These are phyloP conservation scores for Athalia cordata DNA, from an alignment of 2,888 invertebrate species.

Conservation along the genomic window DNA sequence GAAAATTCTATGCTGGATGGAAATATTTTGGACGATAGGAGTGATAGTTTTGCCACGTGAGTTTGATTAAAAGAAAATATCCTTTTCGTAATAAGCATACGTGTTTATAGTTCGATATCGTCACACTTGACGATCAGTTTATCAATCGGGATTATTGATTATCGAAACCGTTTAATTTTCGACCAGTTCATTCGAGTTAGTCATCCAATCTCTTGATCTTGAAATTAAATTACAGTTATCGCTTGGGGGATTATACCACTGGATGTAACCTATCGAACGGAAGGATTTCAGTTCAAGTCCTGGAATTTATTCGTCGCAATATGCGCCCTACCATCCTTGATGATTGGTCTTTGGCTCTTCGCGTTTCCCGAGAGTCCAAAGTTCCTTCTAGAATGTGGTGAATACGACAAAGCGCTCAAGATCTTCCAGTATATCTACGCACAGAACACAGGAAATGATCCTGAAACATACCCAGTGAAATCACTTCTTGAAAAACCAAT, in stretches of 20 bases:
- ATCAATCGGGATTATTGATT: too few species aligned
- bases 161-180: too few species aligned
- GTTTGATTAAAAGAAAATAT: neutral
- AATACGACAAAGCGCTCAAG: conserved; percentile 83
- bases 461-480: conserved; percentile 83
- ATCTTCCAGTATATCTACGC: conserved; percentile 82
- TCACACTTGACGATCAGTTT: too few species aligned
- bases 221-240: conserved; percentile 76
- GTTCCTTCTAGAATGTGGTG: conserved; percentile 87
- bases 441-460: conserved; percentile 83
- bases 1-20: conserved; percentile 89
- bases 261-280: conserved; percentile 77
- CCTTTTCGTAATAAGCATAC: neutral
- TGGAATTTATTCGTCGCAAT: conserved; percentile 89
- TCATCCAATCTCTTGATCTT: neutral
- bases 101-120: neutral
- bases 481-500: conserved; percentile 83
- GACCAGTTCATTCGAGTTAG: neutral
- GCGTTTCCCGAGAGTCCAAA: conserved; percentile 89
- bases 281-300: conserved; percentile 82
- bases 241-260: conserved; percentile 88
- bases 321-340: conserved; percentile 82
- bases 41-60: conserved; percentile 85
- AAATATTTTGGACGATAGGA: conserved; percentile 89
- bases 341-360: conserved; percentile 82